phyloP scores from a whole-genome alignment of 2,113 vertebrate genomes.

The Lepus europaeus region DNA sequence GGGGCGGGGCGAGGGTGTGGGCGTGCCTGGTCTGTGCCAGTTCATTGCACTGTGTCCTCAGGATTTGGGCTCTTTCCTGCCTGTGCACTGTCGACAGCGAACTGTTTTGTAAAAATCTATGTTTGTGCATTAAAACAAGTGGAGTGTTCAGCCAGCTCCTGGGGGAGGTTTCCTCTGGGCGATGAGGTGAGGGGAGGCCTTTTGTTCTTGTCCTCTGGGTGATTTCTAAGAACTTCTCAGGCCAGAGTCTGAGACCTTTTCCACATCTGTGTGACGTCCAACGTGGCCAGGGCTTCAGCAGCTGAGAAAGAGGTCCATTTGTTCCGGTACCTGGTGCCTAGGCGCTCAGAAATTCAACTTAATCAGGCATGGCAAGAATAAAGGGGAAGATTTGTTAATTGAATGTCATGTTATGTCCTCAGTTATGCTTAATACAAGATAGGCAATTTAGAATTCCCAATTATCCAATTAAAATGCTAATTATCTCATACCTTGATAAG shows the following conservation, averaged over 20 bases:
- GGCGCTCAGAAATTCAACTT: conserved; percentile 25
- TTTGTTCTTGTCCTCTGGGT: background rate
- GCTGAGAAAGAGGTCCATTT: background rate
- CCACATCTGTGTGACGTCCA: background rate
- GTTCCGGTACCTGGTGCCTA: conserved; percentile 1
- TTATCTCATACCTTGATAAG: conserved; percentile 80
- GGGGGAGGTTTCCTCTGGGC: background rate
- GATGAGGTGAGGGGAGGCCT: background rate
- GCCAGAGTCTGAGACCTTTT: background rate
- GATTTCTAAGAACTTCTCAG: background rate
- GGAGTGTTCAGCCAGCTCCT: conserved; percentile 17
- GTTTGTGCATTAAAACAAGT: background rate
- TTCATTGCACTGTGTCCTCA: background rate
- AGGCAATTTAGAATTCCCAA: conserved; percentile 85
- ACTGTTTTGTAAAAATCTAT: conserved; percentile 23
- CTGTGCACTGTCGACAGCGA: background rate
- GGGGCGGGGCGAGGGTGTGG: background rate
- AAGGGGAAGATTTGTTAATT: conserved; percentile 79
- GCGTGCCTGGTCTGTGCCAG: accelerated
- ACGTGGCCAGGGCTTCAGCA: background rate
- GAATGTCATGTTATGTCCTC: conserved; percentile 76
- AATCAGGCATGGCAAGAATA: conserved; percentile 74
- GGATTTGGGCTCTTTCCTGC: background rate
- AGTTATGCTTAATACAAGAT: conserved; percentile 82
- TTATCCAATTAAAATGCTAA: conserved; percentile 88